Percentiles rank a stretch among this genome's conserved stretches.
These are phyloP conservation scores for Neopipo cinnamomea DNA, from an alignment of 2,113 vertebrate genomes.

Conservation along the genomic window DNA sequence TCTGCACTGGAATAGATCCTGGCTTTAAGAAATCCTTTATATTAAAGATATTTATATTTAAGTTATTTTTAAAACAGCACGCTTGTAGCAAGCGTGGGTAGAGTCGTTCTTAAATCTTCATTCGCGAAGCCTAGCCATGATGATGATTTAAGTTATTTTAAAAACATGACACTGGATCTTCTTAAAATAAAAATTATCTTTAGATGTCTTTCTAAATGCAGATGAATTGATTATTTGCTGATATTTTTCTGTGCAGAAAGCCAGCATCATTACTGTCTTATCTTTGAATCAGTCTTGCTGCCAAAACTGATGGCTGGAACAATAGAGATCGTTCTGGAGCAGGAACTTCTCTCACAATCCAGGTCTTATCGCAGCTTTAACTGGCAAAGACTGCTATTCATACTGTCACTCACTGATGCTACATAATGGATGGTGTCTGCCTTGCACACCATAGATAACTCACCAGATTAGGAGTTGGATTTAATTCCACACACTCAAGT, in stretches of 20 bases:
- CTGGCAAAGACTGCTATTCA: conserved; percentile 83
- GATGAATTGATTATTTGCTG: conserved; percentile 67
- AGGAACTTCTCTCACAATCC: conserved; percentile 62
- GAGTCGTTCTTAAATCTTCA: too few relatives aligned
- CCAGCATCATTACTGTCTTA: conserved; percentile 72
- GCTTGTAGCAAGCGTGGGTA: too few relatives aligned
- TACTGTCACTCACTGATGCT: conserved; percentile 71
- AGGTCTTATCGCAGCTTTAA: conserved; percentile 75
- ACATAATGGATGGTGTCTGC: conserved; percentile 79
- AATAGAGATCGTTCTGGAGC: conserved; percentile 74
- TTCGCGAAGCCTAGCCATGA: too few relatives aligned
- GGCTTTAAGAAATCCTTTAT: neutral
- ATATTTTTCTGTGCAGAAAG: conserved; percentile 57
- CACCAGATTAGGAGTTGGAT: conserved; percentile 52
- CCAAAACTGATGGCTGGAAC: conserved; percentile 77
- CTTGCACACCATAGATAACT: conserved; percentile 86
- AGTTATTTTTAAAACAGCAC: neutral
- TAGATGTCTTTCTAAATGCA: conserved; percentile 81
- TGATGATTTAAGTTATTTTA: neutral
- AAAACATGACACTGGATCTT: neutral
- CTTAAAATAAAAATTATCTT: conserved; percentile 16
- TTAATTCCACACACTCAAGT: conserved; percentile 65
- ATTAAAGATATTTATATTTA: too few relatives aligned
- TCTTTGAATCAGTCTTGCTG: conserved; percentile 77
- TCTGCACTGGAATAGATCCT: neutral